A percentile compares a stretch with the other conserved stretches of the same genome.
Evolutionary conservation across 1,140 invertebrate genomes (phyloP).

Genomic region (Adelges cooleyi): DNA sequence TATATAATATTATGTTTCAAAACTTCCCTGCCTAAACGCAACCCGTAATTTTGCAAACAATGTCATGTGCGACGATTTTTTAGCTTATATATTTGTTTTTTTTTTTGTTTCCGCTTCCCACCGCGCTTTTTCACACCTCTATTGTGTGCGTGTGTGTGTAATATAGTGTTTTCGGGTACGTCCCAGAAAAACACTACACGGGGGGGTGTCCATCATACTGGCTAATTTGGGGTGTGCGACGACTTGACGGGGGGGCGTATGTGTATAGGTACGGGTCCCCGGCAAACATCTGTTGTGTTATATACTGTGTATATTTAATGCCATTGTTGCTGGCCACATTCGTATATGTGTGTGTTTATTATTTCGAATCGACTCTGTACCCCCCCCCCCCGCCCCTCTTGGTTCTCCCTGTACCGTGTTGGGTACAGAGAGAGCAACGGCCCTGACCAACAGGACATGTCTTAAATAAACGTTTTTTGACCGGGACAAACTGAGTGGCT

Average conservation of each 20-base stretch:
- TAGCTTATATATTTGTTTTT: neutral
- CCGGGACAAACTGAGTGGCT: no score
- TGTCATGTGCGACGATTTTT: neutral
- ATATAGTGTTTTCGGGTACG: constrained; percentile 1
- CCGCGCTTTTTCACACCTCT: constrained; percentile 15
- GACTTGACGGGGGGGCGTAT: constrained; percentile 25
- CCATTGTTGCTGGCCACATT: no score
- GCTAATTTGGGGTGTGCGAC: constrained; percentile 22
- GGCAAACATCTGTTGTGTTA: constrained; percentile 10
- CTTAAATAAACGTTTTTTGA: no score
- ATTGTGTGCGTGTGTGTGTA: neutral
- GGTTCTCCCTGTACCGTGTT: no score
- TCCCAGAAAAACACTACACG: constrained; percentile 20
- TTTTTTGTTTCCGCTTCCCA: constrained; percentile 17
- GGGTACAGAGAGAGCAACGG: no score
- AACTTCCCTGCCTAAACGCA: no score
- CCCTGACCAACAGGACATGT: no score
- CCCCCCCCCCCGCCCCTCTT: no score
- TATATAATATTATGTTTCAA: no score
- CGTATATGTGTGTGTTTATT: no score
- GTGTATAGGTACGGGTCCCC: neutral
- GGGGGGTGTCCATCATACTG: neutral
- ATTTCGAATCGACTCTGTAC: no score
- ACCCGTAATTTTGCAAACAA: neutral
- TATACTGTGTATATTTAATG: no score